A percentile compares a stretch with the other conserved stretches of the same genome.
phyloP scores from a whole-genome alignment of 1,140 invertebrate species.

The Dreissena rostriformis region DNA sequence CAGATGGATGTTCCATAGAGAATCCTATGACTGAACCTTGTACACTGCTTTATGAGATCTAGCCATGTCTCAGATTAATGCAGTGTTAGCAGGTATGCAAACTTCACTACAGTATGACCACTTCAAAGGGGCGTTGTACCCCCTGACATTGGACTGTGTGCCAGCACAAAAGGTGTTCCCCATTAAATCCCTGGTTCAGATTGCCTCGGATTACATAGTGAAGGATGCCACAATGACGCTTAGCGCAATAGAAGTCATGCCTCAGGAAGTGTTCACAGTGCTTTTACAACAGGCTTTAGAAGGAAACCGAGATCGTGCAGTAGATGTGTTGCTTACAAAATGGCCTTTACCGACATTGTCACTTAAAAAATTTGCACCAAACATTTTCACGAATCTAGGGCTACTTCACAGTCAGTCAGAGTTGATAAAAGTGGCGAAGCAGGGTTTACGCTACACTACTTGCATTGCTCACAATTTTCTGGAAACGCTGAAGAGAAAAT shows the following conservation, averaged over 20 bases:
- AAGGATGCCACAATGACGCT: slow-evolving; percentile 40
- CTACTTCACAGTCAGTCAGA: slow-evolving; percentile 45
- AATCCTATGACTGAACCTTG: neutral
- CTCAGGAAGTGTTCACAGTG: slow-evolving; percentile 40
- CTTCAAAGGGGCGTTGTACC: slow-evolving; percentile 43
- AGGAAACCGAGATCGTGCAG: slow-evolving; percentile 28
- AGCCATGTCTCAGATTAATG: neutral
- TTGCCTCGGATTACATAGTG: slow-evolving; percentile 36
- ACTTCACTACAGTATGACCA: slow-evolving; percentile 47
- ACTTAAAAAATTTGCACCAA: slow-evolving; percentile 47
- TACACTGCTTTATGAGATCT: neutral
- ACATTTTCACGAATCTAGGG: slow-evolving; percentile 25
- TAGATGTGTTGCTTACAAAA: slow-evolving; percentile 48
- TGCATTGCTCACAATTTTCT: slow-evolving; percentile 48
- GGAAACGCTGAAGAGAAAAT: slow-evolving; percentile 42
- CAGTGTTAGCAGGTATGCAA: slow-evolving; percentile 35
- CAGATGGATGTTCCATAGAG: neutral
- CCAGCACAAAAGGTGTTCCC: neutral
- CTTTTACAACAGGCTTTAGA: slow-evolving; percentile 49
- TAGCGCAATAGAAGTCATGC: slow-evolving; percentile 24
- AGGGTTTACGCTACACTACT: slow-evolving; percentile 52
- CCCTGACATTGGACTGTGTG: slow-evolving; percentile 22
- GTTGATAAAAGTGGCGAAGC: slow-evolving; percentile 32
- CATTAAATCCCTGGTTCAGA: slow-evolving; percentile 36
- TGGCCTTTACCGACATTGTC: slow-evolving; percentile 35